Evolutionary conservation across 2,888 invertebrate species (phyloP), one percentile per base, ranked within the genome.

Genomic region (Odiellus spinosus): DNA sequence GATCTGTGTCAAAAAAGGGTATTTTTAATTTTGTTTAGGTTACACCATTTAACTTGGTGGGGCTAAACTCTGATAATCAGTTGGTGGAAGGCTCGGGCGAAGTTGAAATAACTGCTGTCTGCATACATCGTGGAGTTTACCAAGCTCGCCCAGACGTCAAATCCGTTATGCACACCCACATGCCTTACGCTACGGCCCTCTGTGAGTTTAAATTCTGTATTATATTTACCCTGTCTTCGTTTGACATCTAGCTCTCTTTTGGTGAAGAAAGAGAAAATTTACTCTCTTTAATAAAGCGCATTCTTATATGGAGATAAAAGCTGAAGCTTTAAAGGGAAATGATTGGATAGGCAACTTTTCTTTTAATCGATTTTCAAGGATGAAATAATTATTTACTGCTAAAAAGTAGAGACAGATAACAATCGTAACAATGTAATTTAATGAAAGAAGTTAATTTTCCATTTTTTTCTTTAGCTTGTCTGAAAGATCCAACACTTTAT

Each of bases 101-200:
- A 19, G 50, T 54, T n/a, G 53, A 56, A 32, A 39, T 43, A 4
- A 48, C 55, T 15, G 58, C 57, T 12, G 33, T 49, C 2, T 47
- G 47, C 40, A 58, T 58, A 15, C 58, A 58, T 35, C 34, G 45
- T 14, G 54, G 54, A 39, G 46, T 58, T 11, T 55, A 55, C 35
- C n/a, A 36, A 12, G 21, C 38, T n/a, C 44, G 51, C 8, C 41
- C 54, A 3, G 52, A 49, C 33, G 51, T 54, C 18, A 51, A 43
- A 38, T 50, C 50, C 18, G 47, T 57, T 32, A 49, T 58, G 47
- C 58, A 58, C 41, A 50, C 52, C 10, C 58, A 58, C 46, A 42
- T 50, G 46, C 57, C 58, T 17, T 57, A 58, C 47, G 50, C 53
- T 35, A 56, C 58, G 3, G 47, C 58, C 2, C 40, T 58, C 12